A percentile compares a stretch with the other conserved stretches of the same genome.
Evolutionary conservation across 2,113 vertebrate genomes (phyloP).

Genomic region (Pedionomus torquatus): DNA sequence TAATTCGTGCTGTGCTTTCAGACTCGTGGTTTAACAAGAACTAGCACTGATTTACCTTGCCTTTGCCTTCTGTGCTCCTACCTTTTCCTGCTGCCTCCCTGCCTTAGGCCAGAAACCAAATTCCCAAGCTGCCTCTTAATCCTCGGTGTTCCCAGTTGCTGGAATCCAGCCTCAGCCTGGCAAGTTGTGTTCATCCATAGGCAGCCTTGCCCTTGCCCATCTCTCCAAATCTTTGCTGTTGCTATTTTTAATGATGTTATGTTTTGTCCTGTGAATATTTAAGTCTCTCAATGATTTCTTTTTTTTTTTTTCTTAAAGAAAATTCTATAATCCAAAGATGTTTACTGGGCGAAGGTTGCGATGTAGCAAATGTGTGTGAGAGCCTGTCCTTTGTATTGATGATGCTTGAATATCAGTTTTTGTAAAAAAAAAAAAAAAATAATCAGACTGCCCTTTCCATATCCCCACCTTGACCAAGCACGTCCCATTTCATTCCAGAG

Average conservation of each 20-base stretch:
- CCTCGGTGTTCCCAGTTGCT: not conserved
- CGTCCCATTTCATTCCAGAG: not conserved
- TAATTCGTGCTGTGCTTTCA: not conserved
- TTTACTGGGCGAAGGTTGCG: not conserved
- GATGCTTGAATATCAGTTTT: not conserved
- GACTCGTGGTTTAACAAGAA: not conserved
- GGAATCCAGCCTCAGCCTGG: not conserved
- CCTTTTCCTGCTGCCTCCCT: not conserved
- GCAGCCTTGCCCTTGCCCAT: not conserved
- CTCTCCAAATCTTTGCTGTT: not conserved
- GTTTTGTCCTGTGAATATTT: slow-evolving; percentile 33
- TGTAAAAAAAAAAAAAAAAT: not conserved
- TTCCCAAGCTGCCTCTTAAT: not conserved
- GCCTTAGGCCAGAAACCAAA: not conserved
- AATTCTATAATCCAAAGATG: not conserved
- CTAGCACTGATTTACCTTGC: not conserved
- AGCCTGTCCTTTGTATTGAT: not conserved
- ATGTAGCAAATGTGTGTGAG: not conserved
- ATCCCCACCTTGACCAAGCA: not conserved
- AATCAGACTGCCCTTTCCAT: not conserved
- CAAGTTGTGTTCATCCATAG: not conserved
- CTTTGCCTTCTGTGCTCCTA: not conserved
- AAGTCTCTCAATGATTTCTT: not conserved
- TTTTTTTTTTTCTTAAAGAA: not conserved
- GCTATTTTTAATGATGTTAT: fast-evolving